phyloP scores from a whole-genome alignment of 2,888 invertebrate species.

The Lasioglossum morio region DNA sequence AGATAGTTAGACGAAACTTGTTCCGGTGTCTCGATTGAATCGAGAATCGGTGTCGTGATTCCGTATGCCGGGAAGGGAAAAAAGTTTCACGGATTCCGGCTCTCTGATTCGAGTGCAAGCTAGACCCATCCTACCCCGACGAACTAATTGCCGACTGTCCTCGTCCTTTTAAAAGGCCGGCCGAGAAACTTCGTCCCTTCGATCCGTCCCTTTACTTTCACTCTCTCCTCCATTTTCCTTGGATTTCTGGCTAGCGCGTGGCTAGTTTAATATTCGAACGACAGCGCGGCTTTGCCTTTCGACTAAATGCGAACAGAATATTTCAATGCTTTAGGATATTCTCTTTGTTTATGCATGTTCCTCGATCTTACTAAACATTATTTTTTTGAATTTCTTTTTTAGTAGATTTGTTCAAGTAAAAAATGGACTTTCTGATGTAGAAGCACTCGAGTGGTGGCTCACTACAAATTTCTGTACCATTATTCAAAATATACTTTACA shows the following conservation, averaged over 20 bases:
- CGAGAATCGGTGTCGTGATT: conserved; percentile 30
- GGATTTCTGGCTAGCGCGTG: not conserved
- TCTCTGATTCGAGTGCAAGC: conserved; percentile 25
- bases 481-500: no score
- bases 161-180: conserved; percentile 11
- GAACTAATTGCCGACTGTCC: conserved; percentile 31
- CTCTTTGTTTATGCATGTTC: not conserved
- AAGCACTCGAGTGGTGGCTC: no score
- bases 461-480: no score
- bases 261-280: not conserved
- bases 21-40: conserved; percentile 33
- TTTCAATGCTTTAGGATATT: not conserved
- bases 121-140: not conserved
- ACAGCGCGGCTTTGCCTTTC: not conserved
- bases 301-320: not conserved
- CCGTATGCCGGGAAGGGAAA: conserved; percentile 27
- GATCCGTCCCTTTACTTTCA: not conserved
- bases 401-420: no score
- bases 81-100: conserved; percentile 25
- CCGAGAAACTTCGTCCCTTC: conserved; percentile 22
- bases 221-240: not conserved
- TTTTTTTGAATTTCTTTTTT: not conserved
- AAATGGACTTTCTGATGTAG: no score
- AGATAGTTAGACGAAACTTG: conserved; percentile 21
- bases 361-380: not conserved